Conservation (phyloP, 2,113 vertebrate species). For the Neodon shergylaensis region DNA sequence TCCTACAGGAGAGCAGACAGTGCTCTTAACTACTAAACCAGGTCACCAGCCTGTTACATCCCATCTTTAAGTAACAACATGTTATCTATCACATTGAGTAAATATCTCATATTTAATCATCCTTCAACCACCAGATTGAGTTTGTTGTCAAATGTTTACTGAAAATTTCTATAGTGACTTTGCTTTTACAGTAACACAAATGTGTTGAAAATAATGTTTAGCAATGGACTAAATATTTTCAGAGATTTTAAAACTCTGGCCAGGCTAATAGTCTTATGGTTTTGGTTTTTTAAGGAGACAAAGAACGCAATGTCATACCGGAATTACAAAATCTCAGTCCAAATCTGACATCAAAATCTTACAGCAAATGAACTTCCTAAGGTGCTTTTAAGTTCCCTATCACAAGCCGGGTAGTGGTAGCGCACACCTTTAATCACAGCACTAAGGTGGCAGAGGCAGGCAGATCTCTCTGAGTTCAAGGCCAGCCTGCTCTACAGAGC, state of each 20-base stretch:
- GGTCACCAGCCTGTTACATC: neutral
- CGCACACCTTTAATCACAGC: too few relatives aligned
- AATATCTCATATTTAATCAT: neutral
- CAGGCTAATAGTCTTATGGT: neutral
- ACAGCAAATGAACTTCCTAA: neutral
- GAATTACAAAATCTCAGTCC: neutral
- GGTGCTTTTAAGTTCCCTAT: neutral
- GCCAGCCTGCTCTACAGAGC: too few relatives aligned
- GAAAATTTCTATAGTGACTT: slow-evolving; percentile 5
- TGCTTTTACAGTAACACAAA: neutral
- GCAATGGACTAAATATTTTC: neutral
- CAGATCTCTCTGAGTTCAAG: too few relatives aligned
- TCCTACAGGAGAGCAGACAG: neutral
- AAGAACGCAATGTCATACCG: neutral
- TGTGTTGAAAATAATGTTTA: neutral
- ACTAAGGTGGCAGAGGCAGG: too few relatives aligned
- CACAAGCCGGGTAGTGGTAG: too few relatives aligned
- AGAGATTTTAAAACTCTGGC: neutral
- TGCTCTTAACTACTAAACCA: neutral
- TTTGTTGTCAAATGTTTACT: neutral
- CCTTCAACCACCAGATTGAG: neutral
- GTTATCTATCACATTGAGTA: neutral
- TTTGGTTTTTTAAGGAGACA: neutral
- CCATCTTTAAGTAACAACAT: neutral
- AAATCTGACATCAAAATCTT: neutral